Evolutionary conservation across 1,140 invertebrate genomes (phyloP), one percentile per base, ranked within the genome.

Genomic region (Araneus ventricosus): DNA sequence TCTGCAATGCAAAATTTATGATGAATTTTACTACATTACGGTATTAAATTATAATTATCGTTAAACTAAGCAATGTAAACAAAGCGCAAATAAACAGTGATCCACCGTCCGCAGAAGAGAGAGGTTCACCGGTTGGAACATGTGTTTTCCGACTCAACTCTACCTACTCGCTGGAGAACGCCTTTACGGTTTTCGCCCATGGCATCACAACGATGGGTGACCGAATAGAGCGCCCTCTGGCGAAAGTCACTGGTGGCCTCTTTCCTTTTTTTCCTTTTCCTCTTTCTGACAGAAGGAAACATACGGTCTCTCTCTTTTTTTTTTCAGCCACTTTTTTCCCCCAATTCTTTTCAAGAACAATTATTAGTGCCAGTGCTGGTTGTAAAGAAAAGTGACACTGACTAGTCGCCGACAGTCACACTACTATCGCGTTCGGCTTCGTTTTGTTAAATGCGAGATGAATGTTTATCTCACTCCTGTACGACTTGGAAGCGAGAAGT

Each of bases 211-310:
- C 17, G 82, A 85, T 61, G 37, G 59, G 90, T 92, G 90, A 70
- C 34, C 82, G 82, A 52, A 30, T 52, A 17, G n/a, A 59, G 90
- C 90, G 39, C 90, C 90, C 80, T 75, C 90, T 92, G 79, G 82
- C 90, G 90, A 92, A 39, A 86, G 59, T 86, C 10, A 84, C 79
- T 63, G 89, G 41, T 91, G 89, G 89, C 89, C 89, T 91, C 89
- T 82, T 91, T 91, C 57, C 24, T 59, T 84, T n/a, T 61, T 84
- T 39, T 39, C 22, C n/a, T 30, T 45, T 41, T 45, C 41, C 39
- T 41, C 37, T 82, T 37, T 82, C 41, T 27, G 82, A 84, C 45
- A 84, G 24, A n/a, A 84, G 82, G 45, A 52, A 84, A 84, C 82
- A 6, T 84, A 84, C 27, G 82, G 45, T 84, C 45, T 34, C 82